Evolutionary conservation across 2,113 vertebrate genomes (phyloP).

Genomic region (Montifringilla adamsi): DNA sequence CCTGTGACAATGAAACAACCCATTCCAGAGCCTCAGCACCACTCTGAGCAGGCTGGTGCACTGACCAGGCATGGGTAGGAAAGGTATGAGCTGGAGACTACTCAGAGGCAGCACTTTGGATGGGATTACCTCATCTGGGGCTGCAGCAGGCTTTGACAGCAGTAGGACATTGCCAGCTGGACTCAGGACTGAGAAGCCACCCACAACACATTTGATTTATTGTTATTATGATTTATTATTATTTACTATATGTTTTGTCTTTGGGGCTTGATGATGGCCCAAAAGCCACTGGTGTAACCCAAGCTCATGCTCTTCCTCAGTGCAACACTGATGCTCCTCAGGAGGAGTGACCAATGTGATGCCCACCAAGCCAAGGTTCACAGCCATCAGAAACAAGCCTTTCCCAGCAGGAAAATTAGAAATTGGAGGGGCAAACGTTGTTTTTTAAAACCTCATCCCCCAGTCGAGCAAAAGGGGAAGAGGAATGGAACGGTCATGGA

Average conservation of each 20-base stretch:
- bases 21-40: neutral
- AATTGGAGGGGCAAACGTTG: neutral
- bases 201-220: neutral
- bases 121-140: neutral
- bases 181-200: neutral
- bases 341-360: rapidly evolving
- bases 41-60: neutral
- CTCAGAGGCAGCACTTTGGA: neutral
- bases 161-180: neutral
- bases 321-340: rapidly evolving
- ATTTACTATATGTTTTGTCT: neutral
- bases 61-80: neutral
- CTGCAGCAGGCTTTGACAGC: neutral
- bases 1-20: neutral
- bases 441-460: neutral
- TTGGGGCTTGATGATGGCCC: neutral
- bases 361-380: neutral
- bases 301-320: neutral
- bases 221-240: neutral
- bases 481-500: neutral
- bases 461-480: neutral
- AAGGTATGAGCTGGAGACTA: neutral
- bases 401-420: neutral
- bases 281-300: neutral
- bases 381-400: neutral